Conservation (phyloP, 2,797 vertebrate genomes). For the Momotus momota region DNA sequence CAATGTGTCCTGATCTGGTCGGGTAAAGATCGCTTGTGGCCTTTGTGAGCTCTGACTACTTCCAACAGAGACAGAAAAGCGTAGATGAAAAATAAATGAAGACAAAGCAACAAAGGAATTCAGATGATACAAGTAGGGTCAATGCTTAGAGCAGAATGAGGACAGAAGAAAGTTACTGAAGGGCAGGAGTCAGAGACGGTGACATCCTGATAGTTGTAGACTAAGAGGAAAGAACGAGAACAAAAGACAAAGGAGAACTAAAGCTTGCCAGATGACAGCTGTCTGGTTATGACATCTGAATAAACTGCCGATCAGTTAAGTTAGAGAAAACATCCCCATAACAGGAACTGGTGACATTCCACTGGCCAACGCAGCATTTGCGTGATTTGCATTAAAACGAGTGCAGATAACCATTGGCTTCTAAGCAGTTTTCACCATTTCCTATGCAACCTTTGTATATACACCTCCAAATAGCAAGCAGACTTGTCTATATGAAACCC, state of each 20-base stretch:
- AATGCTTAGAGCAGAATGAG: not conserved
- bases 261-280: not conserved
- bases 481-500: not conserved
- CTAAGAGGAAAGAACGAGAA: not conserved
- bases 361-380: not conserved
- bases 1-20: not conserved
- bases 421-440: not conserved
- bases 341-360: not conserved
- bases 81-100: not conserved
- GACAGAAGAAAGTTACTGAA: not conserved
- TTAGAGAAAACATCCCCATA: not conserved
- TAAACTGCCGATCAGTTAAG: not conserved
- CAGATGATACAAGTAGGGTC: not conserved
- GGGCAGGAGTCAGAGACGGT: not conserved
- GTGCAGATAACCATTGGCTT: not conserved
- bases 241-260: not conserved
- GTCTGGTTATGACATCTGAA: constrained; percentile 5
- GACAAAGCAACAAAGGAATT: not conserved
- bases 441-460: not conserved
- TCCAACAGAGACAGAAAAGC: not conserved
- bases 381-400: not conserved
- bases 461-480: not conserved
- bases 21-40: not conserved
- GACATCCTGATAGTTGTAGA: not conserved
- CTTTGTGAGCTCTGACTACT: not conserved